Evolutionary conservation across 1,140 invertebrate species (phyloP).

Genomic region (Brevipalpus yothersi): DNA sequence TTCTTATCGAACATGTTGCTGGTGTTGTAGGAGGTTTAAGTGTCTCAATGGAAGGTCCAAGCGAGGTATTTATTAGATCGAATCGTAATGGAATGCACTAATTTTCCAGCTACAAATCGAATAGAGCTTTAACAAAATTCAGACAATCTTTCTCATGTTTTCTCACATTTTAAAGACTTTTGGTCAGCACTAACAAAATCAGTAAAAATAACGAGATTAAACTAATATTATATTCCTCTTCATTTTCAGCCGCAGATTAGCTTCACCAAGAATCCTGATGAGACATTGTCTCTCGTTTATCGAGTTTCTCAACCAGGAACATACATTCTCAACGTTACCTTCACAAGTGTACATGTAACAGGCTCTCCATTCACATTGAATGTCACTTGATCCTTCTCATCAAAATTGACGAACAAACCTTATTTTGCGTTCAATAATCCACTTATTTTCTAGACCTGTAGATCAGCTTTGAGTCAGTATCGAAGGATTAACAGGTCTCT

Average conservation of each 20-base stretch:
- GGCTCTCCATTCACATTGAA: neutral
- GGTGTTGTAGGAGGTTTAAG: constrained; percentile 20
- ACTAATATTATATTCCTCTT: too few species aligned
- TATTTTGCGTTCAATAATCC: neutral
- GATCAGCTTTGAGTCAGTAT: too few species aligned
- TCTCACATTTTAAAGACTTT: too few species aligned
- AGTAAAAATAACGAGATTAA: too few species aligned
- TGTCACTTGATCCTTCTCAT: neutral
- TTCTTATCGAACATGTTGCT: constrained; percentile 2
- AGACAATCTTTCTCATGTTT: too few species aligned
- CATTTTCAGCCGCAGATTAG: neutral
- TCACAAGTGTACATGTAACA: neutral
- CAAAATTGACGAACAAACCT: neutral
- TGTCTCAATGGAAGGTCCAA: constrained; percentile 27
- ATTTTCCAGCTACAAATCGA: too few species aligned
- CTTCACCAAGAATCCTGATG: neutral
- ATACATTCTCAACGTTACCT: neutral
- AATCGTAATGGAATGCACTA: too few species aligned
- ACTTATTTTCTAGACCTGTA: too few species aligned
- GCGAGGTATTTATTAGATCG: constrained; percentile 11
- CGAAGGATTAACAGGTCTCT: too few species aligned
- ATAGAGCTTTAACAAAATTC: too few species aligned
- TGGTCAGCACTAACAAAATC: too few species aligned
- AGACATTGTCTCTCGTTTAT: neutral
- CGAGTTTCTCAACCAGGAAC: neutral